Evolutionary conservation across 2,888 invertebrate genomes (phyloP).

Genomic region (Zygogramma bicolorata): DNA sequence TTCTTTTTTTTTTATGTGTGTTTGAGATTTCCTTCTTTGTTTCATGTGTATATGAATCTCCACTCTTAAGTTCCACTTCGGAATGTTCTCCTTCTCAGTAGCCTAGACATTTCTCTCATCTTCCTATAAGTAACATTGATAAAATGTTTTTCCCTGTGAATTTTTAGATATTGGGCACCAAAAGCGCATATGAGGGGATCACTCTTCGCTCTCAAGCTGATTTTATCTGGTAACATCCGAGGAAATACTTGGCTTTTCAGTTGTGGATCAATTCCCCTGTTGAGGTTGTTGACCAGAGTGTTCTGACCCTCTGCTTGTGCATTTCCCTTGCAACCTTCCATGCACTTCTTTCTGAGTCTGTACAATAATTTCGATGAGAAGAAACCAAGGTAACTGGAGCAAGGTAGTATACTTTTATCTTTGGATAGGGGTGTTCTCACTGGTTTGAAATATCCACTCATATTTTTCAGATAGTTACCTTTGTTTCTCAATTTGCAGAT

Average conservation of each 20-base stretch:
- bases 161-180: slow-evolving; percentile 6
- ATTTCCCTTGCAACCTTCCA: neutral
- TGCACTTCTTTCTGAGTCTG: slow-evolving; percentile 30
- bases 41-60: too few relatives aligned
- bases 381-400: slow-evolving; percentile 31
- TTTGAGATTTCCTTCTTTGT: too few relatives aligned
- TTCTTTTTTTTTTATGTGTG: neutral
- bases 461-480: slow-evolving; percentile 33
- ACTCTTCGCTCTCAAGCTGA: slow-evolving; percentile 29
- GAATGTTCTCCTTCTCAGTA: neutral
- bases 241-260: slow-evolving; percentile 29
- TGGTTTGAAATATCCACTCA: slow-evolving; percentile 22
- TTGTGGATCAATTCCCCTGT: slow-evolving; percentile 2
- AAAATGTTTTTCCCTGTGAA: slow-evolving; percentile 13
- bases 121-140: slow-evolving; percentile 15
- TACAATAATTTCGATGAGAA: slow-evolving; percentile 24
- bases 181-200: slow-evolving; percentile 23
- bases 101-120: slow-evolving; percentile 15
- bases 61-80: too few relatives aligned
- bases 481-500: slow-evolving; percentile 28
- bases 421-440: neutral
- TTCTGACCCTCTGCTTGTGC: neutral
- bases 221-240: slow-evolving; percentile 31
- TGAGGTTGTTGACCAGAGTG: neutral
- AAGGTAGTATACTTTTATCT: slow-evolving; percentile 20